Conservation (phyloP, 1,140 invertebrate species). For the Drosophila yakuba region DNA sequence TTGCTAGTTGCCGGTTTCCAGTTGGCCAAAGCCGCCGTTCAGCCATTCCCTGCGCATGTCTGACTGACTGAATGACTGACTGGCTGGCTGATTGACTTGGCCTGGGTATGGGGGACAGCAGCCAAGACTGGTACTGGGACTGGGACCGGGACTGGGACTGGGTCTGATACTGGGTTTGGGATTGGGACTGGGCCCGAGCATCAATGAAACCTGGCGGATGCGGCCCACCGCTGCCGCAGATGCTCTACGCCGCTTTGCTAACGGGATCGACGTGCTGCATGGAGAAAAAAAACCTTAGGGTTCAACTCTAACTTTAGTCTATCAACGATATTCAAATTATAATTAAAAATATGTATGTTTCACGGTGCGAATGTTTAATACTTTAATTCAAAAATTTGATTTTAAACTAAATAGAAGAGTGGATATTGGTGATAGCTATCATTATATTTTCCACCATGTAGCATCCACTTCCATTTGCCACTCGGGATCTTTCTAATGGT, state of each 20-base stretch:
- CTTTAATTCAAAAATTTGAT: too few relatives aligned
- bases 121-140: conserved; percentile 8
- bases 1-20: conserved; percentile 51
- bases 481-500: conserved; percentile 64
- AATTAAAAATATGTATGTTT: too few relatives aligned
- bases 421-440: neutral
- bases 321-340: too few relatives aligned
- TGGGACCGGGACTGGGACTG: conserved; percentile 4
- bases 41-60: conserved; percentile 73
- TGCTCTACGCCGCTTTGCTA: conserved; percentile 66
- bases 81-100: conserved; percentile 79
- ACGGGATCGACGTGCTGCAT: conserved; percentile 52
- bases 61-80: conserved; percentile 40
- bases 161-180: conserved; percentile 11
- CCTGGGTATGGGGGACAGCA: conserved; percentile 22
- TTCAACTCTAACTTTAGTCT: neutral
- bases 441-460: neutral
- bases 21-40: conserved; percentile 15
- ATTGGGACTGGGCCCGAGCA: conserved; percentile 32
- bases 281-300: neutral
- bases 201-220: conserved; percentile 71
- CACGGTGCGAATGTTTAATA: too few relatives aligned
- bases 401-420: too few relatives aligned
- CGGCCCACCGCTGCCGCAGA: conserved; percentile 21
- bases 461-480: conserved; percentile 8